Conservation (phyloP, 2,888 invertebrate genomes). For the Drosophila prolongata region DNA sequence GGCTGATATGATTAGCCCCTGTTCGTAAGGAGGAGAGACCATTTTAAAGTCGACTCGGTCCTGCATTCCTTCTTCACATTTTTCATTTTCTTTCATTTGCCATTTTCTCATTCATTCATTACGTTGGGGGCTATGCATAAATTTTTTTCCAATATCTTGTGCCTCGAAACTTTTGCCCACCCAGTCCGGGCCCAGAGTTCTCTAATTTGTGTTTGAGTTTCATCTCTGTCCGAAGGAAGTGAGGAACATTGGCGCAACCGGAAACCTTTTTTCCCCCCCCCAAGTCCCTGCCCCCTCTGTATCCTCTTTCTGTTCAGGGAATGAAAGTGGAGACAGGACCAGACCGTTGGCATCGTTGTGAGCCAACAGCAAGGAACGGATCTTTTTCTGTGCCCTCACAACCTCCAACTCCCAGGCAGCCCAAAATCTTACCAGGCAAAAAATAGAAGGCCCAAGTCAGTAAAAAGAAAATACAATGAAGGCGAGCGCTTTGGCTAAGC, state of each 20-base stretch:
- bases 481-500: constrained; percentile 70
- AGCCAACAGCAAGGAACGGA: constrained; percentile 57
- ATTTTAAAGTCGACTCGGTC: constrained; percentile 36
- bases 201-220: constrained; percentile 80
- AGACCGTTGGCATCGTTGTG: constrained; percentile 38
- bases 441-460: constrained; percentile 41
- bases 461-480: constrained; percentile 61
- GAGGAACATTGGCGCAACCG: constrained; percentile 73
- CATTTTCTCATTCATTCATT: constrained; percentile 52
- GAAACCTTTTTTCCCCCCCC: constrained; percentile 72
- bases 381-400: constrained; percentile 16
- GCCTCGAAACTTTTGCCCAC: constrained; percentile 56
- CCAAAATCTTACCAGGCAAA: constrained; percentile 59
- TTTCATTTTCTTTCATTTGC: constrained; percentile 28
- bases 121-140: constrained; percentile 44
- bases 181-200: constrained; percentile 57
- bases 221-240: constrained; percentile 76
- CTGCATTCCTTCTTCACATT: constrained; percentile 1
- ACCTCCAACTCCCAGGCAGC: constrained; percentile 25
- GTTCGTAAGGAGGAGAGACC: neutral
- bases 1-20: constrained; percentile 46
- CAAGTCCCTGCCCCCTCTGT: constrained; percentile 5
- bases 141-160: constrained; percentile 54
- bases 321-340: constrained; percentile 46
- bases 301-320: constrained; percentile 55